phyloP scores from a whole-genome alignment of 2,113 vertebrate species.

The Macquaria australasica region DNA sequence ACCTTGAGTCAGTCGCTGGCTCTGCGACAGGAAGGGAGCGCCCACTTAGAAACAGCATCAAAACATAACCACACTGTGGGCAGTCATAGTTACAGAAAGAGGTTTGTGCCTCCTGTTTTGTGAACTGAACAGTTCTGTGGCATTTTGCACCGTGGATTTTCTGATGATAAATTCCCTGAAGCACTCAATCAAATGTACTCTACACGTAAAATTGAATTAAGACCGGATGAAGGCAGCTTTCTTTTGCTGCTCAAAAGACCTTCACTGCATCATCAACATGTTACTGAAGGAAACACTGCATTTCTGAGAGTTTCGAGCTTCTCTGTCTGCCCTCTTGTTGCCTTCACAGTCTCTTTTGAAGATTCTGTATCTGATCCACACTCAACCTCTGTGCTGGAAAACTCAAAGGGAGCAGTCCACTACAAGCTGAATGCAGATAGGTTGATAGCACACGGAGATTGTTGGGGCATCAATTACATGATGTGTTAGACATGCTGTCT shows the following conservation, averaged over 20 bases:
- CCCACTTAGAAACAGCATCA: slow-evolving; percentile 64
- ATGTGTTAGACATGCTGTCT: background rate
- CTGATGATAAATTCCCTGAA: background rate
- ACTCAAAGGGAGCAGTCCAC: background rate
- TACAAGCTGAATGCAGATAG: background rate
- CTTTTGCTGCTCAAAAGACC: background rate
- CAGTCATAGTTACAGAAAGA: background rate
- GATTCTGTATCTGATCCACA: slow-evolving; percentile 10
- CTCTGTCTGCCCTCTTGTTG: background rate
- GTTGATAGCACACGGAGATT: too few relatives aligned
- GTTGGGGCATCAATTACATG: background rate
- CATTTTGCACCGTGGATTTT: background rate
- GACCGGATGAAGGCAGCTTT: background rate
- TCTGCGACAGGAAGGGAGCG: slow-evolving; percentile 34
- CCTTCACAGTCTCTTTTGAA: background rate
- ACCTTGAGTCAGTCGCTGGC: slow-evolving; percentile 66
- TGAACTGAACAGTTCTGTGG: background rate
- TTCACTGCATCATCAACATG: background rate
- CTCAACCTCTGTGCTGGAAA: background rate
- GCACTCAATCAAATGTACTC: background rate
- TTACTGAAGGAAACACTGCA: background rate
- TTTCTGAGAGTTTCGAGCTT: background rate
- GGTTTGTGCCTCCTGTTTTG: background rate
- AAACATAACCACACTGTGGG: slow-evolving; percentile 55
- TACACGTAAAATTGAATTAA: background rate